Evolutionary conservation across 2,113 vertebrate species (phyloP), one percentile per base, ranked within the genome.

Genomic region (Apodemus sylvaticus): DNA sequence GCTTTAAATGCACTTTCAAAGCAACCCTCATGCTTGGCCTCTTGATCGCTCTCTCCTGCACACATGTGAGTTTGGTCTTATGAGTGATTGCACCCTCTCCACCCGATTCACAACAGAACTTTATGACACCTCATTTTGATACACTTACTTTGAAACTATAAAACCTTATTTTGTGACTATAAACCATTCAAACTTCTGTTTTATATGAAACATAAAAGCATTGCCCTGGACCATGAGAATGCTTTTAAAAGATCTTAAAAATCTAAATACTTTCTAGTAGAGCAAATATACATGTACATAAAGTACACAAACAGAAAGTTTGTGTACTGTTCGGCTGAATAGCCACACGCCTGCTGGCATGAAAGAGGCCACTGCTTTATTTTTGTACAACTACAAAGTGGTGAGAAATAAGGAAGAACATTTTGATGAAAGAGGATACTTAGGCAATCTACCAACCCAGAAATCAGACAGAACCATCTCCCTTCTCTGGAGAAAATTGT

Each of bases 1-100:
- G 31, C 85, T 94, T 92, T 86, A 93, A 94, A 81, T 77, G 53
- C 36, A 62, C 85, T 96, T 85, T 93, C 60, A 77, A 94, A 94
- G 91, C 36, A 66, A 81, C 55, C 36, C 90, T 36, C 76, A 4
- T 73, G 60, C 68, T 89, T 87, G 79, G 68, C 42, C 85, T 92
- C 94, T 79, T 74, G 68, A 76, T 55, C 79, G 62, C 45, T 79
- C 36, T 83, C 83, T 94, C 58, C 20, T 85, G 10, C 64, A 39
- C 68, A 48, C 36, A 42, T 70, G 29, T 60, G 91, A 39, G 53
- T 82, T 88, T 93, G 79, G 36, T 86, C 79, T 76, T 81, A 16
- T 9, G 36, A 96, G 68, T 77, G 55, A 48, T 60, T 76, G 64
- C 53, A 88, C 53, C n/a, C 58, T 93, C 16, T 39, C 76, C 68